These are phyloP conservation scores for Piaya cayana DNA, from an alignment of 2,113 vertebrate species.

Conservation along the genomic window DNA sequence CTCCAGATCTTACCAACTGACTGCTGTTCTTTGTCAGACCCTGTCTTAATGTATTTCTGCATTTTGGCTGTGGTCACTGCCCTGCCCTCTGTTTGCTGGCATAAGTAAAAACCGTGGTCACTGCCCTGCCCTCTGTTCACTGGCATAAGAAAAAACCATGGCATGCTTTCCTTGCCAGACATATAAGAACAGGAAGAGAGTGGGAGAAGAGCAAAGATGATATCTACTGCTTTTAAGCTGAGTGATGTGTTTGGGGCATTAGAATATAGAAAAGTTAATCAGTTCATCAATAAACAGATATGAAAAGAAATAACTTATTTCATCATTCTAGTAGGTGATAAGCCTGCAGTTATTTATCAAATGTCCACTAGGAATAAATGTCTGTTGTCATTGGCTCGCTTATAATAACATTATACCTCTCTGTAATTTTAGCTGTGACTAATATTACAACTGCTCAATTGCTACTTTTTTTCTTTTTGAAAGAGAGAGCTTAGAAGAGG, in stretches of 20 bases:
- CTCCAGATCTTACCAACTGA: background rate
- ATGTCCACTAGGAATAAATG: constrained; percentile 1
- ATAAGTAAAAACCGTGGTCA: background rate
- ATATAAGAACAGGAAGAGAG: background rate
- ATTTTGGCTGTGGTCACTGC: background rate
- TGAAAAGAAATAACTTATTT: constrained; percentile 16
- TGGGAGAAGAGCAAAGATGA: background rate
- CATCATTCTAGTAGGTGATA: constrained; percentile 22
- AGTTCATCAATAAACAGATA: background rate
- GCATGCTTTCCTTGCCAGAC: background rate
- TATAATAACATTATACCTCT: constrained; percentile 15
- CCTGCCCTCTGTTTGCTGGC: background rate
- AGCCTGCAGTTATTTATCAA: constrained; percentile 41
- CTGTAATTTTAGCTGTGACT: background rate
- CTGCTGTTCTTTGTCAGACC: background rate
- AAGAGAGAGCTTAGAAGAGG: background rate
- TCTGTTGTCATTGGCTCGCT: constrained; percentile 24
- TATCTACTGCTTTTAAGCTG: background rate
- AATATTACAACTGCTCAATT: background rate
- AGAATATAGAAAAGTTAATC: background rate
- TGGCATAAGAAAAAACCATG: background rate
- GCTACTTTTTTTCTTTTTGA: background rate
- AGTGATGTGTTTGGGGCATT: background rate
- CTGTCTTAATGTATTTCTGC: background rate
- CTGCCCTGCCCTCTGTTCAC: background rate